Base-by-base conservation (phyloP, 2,113 vertebrate genomes). In the Choloepus hoffmanni region DNA sequence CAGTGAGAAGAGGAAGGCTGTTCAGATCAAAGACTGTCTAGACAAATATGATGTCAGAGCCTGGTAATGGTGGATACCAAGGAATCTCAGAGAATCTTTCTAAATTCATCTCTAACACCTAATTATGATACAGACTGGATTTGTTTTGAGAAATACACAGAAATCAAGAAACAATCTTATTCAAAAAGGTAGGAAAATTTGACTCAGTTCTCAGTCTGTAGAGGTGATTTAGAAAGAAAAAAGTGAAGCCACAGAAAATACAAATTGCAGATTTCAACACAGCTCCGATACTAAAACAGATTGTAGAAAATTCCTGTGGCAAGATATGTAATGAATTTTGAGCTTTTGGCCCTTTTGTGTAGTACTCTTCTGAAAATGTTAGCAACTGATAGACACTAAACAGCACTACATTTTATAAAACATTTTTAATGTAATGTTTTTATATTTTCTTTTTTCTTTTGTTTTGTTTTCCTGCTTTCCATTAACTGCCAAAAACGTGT, bases 171-270 rank as follows among this genome's bases (percentile, higher is more conserved):
- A 88, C 43, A 88, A 74, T n/a, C 55, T 77, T 60, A 65, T 58
- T 92, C 33, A 60, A 88, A 58, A 96, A 97, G 94, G 78, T 77
- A 92, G 94, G 95, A 97, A 94, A 95, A 79, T 48, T 91, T 96
- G 93, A 96, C 85, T 96, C 94, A 90, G 48, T 90, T 13, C 85
- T 96, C 94, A 96, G 94, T 79, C 96, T 94, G 89, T 3, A 36
- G 76, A 96, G 55, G 85, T 89, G 91, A 96, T 84, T 97, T 95
- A 40, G n/a, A 97, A 92, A 93, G 58, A 16, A 86, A 91, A 90
- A 92, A 76, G 53, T 48, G 58, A 96, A 95, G 96, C 90, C 97
- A 94, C 97, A 95, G 85, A 92, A 85, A 90, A 81, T 88, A 65
- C 87, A 90, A 95, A 92, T 94, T 28, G 82, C 94, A 93, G 88